phyloP scores from a whole-genome alignment of 2,113 vertebrate genomes.

The Gallinago media region DNA sequence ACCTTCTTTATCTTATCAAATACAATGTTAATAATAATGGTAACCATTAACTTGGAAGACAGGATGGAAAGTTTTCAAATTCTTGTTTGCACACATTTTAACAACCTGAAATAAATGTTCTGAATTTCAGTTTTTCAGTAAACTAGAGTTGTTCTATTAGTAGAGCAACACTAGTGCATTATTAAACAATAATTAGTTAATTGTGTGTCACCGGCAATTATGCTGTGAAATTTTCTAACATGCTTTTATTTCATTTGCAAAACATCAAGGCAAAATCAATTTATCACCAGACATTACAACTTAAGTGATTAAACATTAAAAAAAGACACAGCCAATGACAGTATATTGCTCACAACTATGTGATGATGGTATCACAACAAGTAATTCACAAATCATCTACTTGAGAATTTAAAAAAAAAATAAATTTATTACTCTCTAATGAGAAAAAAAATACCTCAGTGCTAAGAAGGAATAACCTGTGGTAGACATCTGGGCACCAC shows the following conservation, averaged over 20 bases:
- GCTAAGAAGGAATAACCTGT: not conserved
- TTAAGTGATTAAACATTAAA: not conserved
- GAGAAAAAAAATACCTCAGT: not conserved
- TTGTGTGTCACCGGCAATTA: not conserved
- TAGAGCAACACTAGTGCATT: not conserved
- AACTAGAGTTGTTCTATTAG: not conserved
- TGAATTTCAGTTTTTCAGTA: not conserved
- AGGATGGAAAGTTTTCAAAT: not conserved
- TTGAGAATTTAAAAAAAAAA: not conserved
- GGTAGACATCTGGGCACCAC: not conserved
- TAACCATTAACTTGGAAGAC: not conserved
- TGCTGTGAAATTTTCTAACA: not conserved
- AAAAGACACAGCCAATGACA: not conserved
- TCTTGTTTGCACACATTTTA: not conserved
- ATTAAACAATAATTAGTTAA: constrained; percentile 17
- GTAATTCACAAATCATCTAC: not conserved
- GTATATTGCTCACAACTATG: not conserved
- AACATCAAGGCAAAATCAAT: not conserved
- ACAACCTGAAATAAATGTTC: not conserved
- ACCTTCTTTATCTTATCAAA: not conserved
- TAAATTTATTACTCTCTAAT: not conserved
- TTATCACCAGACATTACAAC: constrained; percentile 19
- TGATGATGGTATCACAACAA: not conserved
- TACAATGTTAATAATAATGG: not conserved
- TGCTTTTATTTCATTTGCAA: constrained; percentile 8